Percentiles rank a stretch among this genome's conserved stretches.
These are phyloP conservation scores for Crenuchus spilurus DNA, from an alignment of 2,797 vertebrate genomes.

Conservation along the genomic window DNA sequence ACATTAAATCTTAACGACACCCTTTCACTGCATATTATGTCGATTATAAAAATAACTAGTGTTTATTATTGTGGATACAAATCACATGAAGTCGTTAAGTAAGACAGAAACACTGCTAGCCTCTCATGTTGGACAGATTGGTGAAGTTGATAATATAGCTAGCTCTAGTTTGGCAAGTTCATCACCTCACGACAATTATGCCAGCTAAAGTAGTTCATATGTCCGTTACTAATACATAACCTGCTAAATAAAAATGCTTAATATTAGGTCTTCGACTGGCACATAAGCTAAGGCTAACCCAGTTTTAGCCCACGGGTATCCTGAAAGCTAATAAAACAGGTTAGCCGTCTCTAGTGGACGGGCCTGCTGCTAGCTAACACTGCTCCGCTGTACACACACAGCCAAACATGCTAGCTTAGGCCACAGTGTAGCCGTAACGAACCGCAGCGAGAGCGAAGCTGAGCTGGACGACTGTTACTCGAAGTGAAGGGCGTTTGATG, in stretches of 20 bases:
- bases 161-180: no score
- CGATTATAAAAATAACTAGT: background rate
- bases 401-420: background rate
- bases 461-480: conserved; percentile 18
- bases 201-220: no score
- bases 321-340: background rate
- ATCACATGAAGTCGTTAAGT: background rate
- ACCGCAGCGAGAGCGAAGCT: conserved; percentile 3
- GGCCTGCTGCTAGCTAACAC: conserved; percentile 4
- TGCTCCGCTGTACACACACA: background rate
- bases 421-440: background rate
- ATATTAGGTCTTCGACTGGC: no score
- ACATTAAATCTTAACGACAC: background rate
- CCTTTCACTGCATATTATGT: background rate
- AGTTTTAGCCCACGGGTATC: background rate
- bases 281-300: no score
- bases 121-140: no score
- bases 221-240: background rate
- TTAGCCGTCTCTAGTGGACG: background rate
- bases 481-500: conserved; percentile 13
- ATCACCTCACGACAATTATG: no score
- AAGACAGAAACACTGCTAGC: no score
- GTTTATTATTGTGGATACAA: background rate
- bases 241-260: background rate
- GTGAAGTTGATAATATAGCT: no score